These are phyloP conservation scores for Otolemur crassicaudatus DNA, from an alignment of 2,797 vertebrate species.

Conservation along the genomic window DNA sequence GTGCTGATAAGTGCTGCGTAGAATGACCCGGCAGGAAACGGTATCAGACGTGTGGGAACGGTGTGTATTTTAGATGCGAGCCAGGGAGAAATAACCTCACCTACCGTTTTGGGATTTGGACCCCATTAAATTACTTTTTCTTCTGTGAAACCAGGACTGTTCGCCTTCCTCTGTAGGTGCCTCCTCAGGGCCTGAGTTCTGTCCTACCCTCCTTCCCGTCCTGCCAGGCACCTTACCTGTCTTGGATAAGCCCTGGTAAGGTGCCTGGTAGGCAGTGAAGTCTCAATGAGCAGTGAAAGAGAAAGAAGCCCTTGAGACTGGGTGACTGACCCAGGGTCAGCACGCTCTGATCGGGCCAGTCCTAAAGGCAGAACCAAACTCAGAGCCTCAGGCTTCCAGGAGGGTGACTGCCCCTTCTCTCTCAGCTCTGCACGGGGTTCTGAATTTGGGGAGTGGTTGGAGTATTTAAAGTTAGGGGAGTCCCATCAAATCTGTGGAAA, in stretches of 20 bases:
- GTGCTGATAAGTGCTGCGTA: background rate
- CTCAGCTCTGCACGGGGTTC: rapidly evolving
- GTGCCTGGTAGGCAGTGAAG: background rate
- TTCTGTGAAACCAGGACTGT: background rate
- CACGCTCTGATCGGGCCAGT: no score
- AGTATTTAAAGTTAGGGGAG: background rate
- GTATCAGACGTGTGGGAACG: background rate
- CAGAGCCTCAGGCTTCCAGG: background rate
- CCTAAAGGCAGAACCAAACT: background rate
- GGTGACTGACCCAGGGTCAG: background rate
- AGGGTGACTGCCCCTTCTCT: background rate
- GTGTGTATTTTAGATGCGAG: background rate
- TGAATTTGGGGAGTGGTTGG: background rate
- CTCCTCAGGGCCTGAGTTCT: background rate
- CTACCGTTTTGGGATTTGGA: background rate
- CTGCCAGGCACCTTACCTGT: background rate
- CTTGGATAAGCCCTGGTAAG: background rate
- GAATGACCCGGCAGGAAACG: slow-evolving; percentile 8
- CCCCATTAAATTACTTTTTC: background rate
- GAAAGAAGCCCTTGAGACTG: background rate
- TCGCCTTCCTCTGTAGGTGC: background rate
- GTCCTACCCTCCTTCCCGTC: background rate
- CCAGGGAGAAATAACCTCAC: background rate
- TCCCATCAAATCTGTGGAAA: background rate
- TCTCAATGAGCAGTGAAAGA: background rate